Conservation (phyloP, 2,797 vertebrate species). For the Hozukius guyotensis region DNA sequence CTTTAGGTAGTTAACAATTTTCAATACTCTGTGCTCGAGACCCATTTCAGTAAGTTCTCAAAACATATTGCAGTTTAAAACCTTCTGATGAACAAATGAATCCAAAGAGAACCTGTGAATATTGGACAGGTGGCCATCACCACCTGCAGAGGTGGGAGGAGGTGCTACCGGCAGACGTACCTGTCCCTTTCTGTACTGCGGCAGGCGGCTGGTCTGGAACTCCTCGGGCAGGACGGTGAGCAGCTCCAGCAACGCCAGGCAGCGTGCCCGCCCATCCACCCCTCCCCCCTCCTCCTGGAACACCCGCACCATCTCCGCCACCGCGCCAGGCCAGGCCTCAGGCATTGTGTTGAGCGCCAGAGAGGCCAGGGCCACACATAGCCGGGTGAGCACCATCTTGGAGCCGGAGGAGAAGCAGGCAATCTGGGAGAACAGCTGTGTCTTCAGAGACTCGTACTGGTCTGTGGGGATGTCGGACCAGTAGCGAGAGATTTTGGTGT, state of each 20-base stretch:
- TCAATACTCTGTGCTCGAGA: background rate
- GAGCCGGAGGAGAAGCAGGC: conserved; percentile 95
- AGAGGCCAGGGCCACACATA: conserved; percentile 96
- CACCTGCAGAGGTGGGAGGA: background rate
- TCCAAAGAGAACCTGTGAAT: background rate
- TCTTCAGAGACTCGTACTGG: conserved; percentile 96
- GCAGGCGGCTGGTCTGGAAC: conserved; percentile 97
- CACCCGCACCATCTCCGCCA: conserved; percentile 96
- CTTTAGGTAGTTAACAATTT: background rate
- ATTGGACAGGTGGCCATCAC: background rate
- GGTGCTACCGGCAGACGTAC: conserved; percentile 74
- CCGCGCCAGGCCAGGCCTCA: conserved; percentile 94
- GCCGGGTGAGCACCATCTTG: conserved; percentile 97
- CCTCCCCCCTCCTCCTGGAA: conserved; percentile 96
- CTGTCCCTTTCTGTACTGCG: conserved; percentile 95
- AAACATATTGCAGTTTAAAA: background rate
- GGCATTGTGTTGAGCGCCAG: conserved; percentile 99
- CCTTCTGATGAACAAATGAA: background rate
- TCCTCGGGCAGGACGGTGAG: conserved; percentile 98
- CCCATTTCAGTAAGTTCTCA: background rate
- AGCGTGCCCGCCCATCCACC: conserved; percentile 93
- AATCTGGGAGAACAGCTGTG: conserved; percentile 97
- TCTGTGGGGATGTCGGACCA: conserved; percentile 97
- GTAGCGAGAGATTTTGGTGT: conserved; percentile 98
- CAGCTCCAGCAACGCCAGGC: conserved; percentile 94